Percentiles rank a stretch among this genome's conserved stretches.
phyloP scores from a whole-genome alignment of 2,113 vertebrate genomes.

The Mustelus asterias region DNA sequence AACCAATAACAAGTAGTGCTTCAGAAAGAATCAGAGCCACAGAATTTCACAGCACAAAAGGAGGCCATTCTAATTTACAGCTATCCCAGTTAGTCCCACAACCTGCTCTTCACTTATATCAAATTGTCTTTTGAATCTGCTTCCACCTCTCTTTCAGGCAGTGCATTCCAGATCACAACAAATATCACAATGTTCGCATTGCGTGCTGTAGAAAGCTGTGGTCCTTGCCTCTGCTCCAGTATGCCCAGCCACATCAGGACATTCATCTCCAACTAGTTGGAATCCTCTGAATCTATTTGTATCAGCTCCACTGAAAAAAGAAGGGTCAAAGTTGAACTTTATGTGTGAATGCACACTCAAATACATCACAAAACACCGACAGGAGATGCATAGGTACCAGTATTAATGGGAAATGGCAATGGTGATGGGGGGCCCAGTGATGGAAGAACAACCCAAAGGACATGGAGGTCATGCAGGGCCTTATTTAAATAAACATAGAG shows the following conservation, averaged over 20 bases:
- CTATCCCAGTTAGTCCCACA: background rate
- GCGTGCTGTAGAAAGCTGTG: background rate
- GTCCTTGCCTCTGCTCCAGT: background rate
- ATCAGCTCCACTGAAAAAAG: background rate
- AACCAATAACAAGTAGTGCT: background rate
- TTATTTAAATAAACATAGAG: no score
- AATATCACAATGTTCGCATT: background rate
- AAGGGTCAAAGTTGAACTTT: background rate
- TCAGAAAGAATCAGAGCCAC: background rate
- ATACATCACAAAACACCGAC: background rate
- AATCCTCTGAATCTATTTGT: slow-evolving; percentile 32
- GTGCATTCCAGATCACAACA: background rate
- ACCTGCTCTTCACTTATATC: background rate
- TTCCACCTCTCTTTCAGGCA: background rate
- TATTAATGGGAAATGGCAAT: background rate
- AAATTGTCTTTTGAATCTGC: background rate
- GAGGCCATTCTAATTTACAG: background rate
- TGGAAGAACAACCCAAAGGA: background rate
- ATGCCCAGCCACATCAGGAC: background rate
- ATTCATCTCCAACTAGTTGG: background rate
- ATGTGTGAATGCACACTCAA: background rate
- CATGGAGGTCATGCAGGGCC: background rate
- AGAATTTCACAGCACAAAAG: background rate
- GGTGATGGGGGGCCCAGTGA: background rate
- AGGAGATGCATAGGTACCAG: background rate